A percentile compares a stretch with the other conserved stretches of the same genome.
Conservation (phyloP, 2,888 invertebrate genomes). For the Lagria hirta region DNA sequence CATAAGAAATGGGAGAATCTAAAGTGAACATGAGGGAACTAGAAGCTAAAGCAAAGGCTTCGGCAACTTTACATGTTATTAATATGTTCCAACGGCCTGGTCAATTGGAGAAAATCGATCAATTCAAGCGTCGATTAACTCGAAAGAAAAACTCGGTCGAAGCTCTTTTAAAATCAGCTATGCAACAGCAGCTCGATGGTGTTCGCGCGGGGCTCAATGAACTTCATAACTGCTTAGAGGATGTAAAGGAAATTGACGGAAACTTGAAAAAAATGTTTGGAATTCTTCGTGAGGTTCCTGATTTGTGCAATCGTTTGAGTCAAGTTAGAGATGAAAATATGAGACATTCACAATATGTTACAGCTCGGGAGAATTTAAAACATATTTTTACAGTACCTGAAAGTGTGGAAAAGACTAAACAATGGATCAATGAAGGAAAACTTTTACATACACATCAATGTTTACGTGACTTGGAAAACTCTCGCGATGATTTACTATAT, state of each 20-base stretch:
- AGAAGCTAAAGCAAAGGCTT: constrained; percentile 75
- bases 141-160: constrained; percentile 88
- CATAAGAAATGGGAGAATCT: constrained; percentile 17
- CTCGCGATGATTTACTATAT: constrained; percentile 91
- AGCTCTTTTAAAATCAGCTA: constrained; percentile 95
- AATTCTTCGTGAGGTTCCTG: constrained; percentile 74
- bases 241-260: constrained; percentile 72
- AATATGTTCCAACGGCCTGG: constrained; percentile 93
- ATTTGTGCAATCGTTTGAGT: constrained; percentile 77
- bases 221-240: constrained; percentile 80
- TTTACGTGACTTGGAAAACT: constrained; percentile 92
- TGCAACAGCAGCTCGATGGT: constrained; percentile 97
- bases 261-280: constrained; percentile 78
- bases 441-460: constrained; percentile 94
- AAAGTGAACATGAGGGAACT: constrained; percentile 64
- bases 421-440: constrained; percentile 93
- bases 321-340: constrained; percentile 90
- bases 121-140: constrained; percentile 72
- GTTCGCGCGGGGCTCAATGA: constrained; percentile 92
- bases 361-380: constrained; percentile 96
- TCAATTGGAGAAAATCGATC: constrained; percentile 88
- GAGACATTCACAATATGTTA: constrained; percentile 94
- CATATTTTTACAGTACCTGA: constrained; percentile 98
- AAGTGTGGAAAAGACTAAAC: constrained; percentile 91
- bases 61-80: constrained; percentile 82